These are phyloP conservation scores for Epizoanthus ramosus DNA, from an alignment of 92 coral and sea anemone genomes.

Conservation along the genomic window DNA sequence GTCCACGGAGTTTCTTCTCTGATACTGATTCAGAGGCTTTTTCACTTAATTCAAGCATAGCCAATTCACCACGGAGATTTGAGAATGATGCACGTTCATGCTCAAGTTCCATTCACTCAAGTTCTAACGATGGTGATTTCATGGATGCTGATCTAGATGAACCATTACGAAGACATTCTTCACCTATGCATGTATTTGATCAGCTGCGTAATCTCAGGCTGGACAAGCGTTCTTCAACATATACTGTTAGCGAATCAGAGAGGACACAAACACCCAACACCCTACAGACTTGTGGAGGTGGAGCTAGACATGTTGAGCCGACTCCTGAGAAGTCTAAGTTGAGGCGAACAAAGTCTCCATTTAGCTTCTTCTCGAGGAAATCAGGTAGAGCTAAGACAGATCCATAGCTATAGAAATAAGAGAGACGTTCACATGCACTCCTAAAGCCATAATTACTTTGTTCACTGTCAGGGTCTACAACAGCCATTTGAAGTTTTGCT, in stretches of 20 bases:
- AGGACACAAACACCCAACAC: not conserved
- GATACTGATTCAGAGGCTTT: constrained; percentile 38
- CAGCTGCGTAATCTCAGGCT: constrained; percentile 30
- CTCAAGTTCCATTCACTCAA: constrained; percentile 20
- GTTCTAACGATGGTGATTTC: constrained; percentile 23
- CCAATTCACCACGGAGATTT: constrained; percentile 2
- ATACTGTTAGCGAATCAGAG: constrained; percentile 2
- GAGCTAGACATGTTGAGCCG: not conserved
- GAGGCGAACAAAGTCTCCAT: constrained; percentile 28
- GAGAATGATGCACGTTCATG: constrained; percentile 19
- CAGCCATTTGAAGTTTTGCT: no score
- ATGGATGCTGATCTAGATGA: constrained; percentile 2
- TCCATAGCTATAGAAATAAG: not conserved
- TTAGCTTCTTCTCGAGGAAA: constrained; percentile 36
- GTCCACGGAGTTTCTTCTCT: not conserved
- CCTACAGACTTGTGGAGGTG: constrained; percentile 10
- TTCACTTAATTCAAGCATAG: constrained; percentile 15
- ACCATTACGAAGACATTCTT: constrained; percentile 22
- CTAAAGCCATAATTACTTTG: no score
- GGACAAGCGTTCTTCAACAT: constrained; percentile 27
- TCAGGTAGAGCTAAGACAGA: constrained; percentile 27
- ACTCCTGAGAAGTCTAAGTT: not conserved
- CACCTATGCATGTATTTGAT: constrained; percentile 34
- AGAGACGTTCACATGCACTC: no score
- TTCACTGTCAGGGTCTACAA: no score